Percentiles rank a stretch among this genome's conserved stretches.
Evolutionary conservation across 2,888 invertebrate genomes (phyloP).

Genomic region (Steinernema carpocapsae): DNA sequence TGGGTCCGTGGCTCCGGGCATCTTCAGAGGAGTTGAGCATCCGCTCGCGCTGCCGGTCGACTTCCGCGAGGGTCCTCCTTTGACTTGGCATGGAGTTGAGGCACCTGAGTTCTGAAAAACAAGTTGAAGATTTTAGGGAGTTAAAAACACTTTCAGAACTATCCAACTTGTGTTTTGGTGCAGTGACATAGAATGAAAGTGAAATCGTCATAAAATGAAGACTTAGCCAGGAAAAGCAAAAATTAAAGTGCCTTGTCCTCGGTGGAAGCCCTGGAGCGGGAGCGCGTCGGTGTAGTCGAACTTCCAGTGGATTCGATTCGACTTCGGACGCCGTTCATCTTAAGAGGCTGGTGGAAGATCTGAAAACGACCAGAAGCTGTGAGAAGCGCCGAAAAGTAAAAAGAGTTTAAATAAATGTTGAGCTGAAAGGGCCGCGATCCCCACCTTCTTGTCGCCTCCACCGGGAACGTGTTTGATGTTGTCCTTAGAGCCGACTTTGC

Average conservation of each 20-base stretch:
- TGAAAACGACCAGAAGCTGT: background rate
- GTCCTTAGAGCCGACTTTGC: conserved; percentile 90
- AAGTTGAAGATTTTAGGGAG: no score
- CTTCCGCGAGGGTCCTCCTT: background rate
- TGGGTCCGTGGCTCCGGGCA: conserved; percentile 9
- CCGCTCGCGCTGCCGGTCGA: background rate
- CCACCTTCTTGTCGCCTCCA: conserved; percentile 83
- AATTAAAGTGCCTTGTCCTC: conserved; percentile 12
- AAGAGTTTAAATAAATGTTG: no score
- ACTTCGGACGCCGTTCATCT: conserved; percentile 14
- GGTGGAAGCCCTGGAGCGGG: conserved; percentile 5
- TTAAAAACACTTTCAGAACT: background rate
- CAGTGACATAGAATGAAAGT: background rate
- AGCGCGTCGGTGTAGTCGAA: background rate
- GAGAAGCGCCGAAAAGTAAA: background rate
- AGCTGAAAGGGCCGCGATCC: no score
- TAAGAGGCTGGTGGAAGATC: conserved; percentile 1
- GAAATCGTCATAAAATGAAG: background rate
- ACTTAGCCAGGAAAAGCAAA: background rate
- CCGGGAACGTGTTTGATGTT: conserved; percentile 85
- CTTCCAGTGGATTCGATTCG: conserved; percentile 7
- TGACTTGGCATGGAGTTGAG: background rate
- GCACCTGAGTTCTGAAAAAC: background rate
- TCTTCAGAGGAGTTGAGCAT: conserved; percentile 2
- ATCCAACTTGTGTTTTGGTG: background rate